A percentile compares a stretch with the other conserved stretches of the same genome.
Conservation (phyloP, 1,140 invertebrate genomes). For the Archegozetes longisetosus region DNA sequence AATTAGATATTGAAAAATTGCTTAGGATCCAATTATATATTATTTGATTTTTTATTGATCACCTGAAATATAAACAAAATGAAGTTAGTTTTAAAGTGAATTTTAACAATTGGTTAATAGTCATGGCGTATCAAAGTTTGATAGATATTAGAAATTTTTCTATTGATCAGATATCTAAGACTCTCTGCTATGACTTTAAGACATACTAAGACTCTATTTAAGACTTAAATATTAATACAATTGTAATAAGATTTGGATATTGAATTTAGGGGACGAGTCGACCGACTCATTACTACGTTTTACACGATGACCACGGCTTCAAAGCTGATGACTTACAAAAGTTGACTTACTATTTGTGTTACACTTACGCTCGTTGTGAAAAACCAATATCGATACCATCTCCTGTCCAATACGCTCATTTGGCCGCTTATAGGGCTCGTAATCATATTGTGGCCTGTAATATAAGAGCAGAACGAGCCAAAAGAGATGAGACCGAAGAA, state of each 20-base stretch:
- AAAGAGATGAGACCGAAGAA: neutral
- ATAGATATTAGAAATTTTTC: too few species aligned
- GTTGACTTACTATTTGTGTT: conserved; percentile 23
- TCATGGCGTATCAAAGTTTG: too few species aligned
- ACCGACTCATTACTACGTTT: conserved; percentile 21
- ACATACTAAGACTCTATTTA: too few species aligned
- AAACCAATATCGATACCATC: conserved; percentile 22
- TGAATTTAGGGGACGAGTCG: conserved; percentile 17
- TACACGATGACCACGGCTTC: conserved; percentile 20
- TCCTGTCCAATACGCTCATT: conserved; percentile 24
- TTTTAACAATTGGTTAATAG: too few species aligned
- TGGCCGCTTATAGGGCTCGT: conserved; percentile 24
- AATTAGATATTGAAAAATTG: too few species aligned
- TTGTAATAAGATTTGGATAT: neutral
- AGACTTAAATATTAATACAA: too few species aligned
- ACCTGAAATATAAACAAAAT: too few species aligned
- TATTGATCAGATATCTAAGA: too few species aligned
- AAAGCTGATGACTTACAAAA: conserved; percentile 20
- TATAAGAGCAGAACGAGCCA: neutral
- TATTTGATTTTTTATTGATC: too few species aligned
- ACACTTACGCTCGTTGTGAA: conserved; percentile 21
- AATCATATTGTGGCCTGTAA: neutral
- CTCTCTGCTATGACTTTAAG: too few species aligned
- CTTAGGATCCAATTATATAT: too few species aligned
- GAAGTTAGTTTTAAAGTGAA: too few species aligned